Evolutionary conservation across 2,113 vertebrate genomes (phyloP).

Genomic region (Nicator chloris): DNA sequence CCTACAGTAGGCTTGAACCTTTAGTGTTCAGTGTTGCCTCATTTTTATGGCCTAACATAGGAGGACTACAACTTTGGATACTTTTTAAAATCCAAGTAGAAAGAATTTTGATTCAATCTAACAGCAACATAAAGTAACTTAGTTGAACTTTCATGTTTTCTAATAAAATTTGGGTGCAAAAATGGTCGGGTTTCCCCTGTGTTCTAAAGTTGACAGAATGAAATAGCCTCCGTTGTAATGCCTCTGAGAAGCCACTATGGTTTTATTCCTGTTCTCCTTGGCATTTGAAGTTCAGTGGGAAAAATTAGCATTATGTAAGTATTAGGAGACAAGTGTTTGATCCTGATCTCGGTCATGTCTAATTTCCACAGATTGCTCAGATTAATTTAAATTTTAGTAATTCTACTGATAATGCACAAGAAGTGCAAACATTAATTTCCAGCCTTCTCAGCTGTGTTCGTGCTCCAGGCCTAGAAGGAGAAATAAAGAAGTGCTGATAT

Average conservation of each 20-base stretch:
- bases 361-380: background rate
- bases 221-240: background rate
- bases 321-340: background rate
- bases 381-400: background rate
- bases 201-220: background rate
- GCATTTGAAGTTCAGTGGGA: background rate
- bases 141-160: background rate
- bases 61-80: background rate
- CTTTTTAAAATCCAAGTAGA: background rate
- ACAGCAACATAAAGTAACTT: background rate
- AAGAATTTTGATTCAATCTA: background rate
- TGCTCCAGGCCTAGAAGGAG: background rate
- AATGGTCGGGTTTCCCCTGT: rapidly evolving
- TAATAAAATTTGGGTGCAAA: background rate
- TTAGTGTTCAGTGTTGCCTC: background rate
- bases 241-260: background rate
- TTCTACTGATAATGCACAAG: background rate
- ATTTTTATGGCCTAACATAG: background rate
- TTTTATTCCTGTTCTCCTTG: background rate
- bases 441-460: background rate
- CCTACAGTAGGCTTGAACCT: background rate
- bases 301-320: background rate
- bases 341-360: background rate
- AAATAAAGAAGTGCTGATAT: background rate
- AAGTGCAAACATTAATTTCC: background rate